These are phyloP conservation scores for Lophochroa leadbeateri DNA, from an alignment of 2,113 vertebrate species.

Conservation along the genomic window DNA sequence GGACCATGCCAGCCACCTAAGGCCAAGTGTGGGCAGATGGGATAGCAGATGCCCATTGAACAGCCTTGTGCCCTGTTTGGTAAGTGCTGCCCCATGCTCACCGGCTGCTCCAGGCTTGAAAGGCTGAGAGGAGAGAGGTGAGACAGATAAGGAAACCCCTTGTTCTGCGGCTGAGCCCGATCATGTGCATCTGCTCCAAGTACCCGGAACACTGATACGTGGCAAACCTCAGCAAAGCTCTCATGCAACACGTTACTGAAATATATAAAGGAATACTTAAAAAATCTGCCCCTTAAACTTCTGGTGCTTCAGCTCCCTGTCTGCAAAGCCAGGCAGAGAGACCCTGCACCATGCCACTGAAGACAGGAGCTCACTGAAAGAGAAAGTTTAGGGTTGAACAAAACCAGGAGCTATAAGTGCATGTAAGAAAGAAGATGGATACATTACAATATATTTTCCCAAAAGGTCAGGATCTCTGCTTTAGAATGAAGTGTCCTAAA, in stretches of 20 bases:
- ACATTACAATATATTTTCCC: fast-evolving
- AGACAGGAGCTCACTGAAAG: background rate
- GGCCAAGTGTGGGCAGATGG: background rate
- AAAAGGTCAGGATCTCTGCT: background rate
- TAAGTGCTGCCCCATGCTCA: fast-evolving
- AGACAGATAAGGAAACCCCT: background rate
- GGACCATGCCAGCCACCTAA: background rate
- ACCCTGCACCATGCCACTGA: fast-evolving
- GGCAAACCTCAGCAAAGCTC: background rate
- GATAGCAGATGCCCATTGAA: background rate
- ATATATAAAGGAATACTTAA: background rate
- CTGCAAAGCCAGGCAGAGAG: background rate
- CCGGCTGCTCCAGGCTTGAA: background rate
- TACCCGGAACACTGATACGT: too few species aligned
- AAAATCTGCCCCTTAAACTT: background rate
- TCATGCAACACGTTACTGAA: background rate
- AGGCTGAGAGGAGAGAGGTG: background rate
- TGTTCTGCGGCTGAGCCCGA: background rate
- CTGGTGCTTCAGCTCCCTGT: background rate
- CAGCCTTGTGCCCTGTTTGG: background rate
- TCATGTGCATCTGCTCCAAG: background rate
- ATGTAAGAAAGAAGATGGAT: fast-evolving
- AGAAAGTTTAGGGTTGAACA: fast-evolving
- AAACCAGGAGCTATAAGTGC: background rate
- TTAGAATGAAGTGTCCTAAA: fast-evolving